Percentiles rank a stretch among this genome's conserved stretches.
Conservation (phyloP, 2,797 vertebrate species). For the Amniataba percoides region DNA sequence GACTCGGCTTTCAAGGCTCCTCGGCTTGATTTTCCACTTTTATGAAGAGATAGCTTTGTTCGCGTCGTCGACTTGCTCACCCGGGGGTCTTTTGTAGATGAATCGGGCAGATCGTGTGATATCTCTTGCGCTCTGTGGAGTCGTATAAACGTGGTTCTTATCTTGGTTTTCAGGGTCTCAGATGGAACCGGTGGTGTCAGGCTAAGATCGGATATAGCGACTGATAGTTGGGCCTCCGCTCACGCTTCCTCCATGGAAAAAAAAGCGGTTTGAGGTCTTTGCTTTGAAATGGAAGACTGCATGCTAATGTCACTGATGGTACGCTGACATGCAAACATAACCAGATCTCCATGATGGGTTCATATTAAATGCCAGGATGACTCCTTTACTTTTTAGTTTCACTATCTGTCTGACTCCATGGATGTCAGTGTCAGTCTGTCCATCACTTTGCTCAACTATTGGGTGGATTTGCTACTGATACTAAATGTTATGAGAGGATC, state of each 20-base stretch:
- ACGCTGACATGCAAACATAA: background rate
- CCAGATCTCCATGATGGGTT: background rate
- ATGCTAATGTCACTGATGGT: background rate
- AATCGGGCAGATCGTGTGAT: conserved; percentile 12
- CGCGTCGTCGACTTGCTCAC: conserved; percentile 4
- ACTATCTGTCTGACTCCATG: background rate
- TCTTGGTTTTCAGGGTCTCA: background rate
- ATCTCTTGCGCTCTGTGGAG: conserved; percentile 18
- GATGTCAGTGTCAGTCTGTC: background rate
- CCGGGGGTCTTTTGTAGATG: conserved; percentile 34
- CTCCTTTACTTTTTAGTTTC: background rate
- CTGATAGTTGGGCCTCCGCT: conserved; percentile 5
- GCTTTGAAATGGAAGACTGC: conserved; percentile 17
- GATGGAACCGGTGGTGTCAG: conserved; percentile 36
- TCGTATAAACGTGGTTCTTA: conserved; percentile 41
- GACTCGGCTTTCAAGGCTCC: conserved; percentile 15
- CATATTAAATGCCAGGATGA: background rate
- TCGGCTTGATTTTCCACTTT: conserved; percentile 39
- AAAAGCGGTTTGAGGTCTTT: background rate
- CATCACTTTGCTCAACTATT: background rate
- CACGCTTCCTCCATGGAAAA: background rate
- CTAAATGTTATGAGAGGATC: background rate
- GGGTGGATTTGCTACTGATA: background rate
- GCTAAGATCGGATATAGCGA: conserved; percentile 1
- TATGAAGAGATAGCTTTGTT: conserved; percentile 38